Percentiles rank a stretch among this genome's conserved stretches.
These are phyloP conservation scores for Iselma pallidipennis DNA, from an alignment of 2,888 invertebrate genomes.

Conservation along the genomic window DNA sequence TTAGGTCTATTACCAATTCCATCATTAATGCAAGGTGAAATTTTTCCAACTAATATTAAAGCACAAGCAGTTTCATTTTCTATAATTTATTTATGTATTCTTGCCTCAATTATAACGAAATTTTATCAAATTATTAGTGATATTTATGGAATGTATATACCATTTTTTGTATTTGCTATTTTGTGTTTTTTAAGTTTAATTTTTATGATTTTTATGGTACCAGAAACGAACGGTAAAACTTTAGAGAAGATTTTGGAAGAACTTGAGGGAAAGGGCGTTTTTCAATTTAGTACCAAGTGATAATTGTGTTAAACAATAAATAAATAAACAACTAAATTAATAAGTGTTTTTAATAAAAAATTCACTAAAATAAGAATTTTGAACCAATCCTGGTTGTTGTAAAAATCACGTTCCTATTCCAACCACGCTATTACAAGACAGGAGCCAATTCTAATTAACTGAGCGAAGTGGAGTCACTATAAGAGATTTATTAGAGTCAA, in stretches of 20 bases:
- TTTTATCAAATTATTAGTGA: slow-evolving; percentile 47
- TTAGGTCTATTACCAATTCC: slow-evolving; percentile 52
- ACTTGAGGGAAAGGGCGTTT: slow-evolving; percentile 29
- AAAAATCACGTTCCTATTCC: too few species aligned
- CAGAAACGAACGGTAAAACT: slow-evolving; percentile 55
- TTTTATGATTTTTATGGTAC: slow-evolving; percentile 46
- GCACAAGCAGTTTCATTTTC: slow-evolving; percentile 58
- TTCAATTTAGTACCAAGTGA: too few species aligned
- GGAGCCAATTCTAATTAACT: too few species aligned
- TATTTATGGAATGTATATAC: slow-evolving; percentile 44
- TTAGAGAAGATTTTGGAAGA: slow-evolving; percentile 48
- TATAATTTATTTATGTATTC: slow-evolving; percentile 53
- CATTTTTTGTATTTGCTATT: slow-evolving; percentile 49
- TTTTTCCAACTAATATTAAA: slow-evolving; percentile 57
- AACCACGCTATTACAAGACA: too few species aligned
- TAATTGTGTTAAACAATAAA: too few species aligned
- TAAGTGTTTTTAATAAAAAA: too few species aligned
- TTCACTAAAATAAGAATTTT: too few species aligned
- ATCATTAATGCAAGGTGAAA: slow-evolving; percentile 54
- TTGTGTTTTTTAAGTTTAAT: slow-evolving; percentile 43
- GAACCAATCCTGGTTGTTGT: too few species aligned
- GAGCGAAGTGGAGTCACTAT: too few species aligned
- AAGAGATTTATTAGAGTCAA: too few species aligned
- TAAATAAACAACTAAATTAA: too few species aligned
- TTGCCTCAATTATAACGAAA: slow-evolving; percentile 52